These are phyloP conservation scores for Agonopterix heracliana DNA, from an alignment of 2,888 invertebrate species.

Conservation along the genomic window DNA sequence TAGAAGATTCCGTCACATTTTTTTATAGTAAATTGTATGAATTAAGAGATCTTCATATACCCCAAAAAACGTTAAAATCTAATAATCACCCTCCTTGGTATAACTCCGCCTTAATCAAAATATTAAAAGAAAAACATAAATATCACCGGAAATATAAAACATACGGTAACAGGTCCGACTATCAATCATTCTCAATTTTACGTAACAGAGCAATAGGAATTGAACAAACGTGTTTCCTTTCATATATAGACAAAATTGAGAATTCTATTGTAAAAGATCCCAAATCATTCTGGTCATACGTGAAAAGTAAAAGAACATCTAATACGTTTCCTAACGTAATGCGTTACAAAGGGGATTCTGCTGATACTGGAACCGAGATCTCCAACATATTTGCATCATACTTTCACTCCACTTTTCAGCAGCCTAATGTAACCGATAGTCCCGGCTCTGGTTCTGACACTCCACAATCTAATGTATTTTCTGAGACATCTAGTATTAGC, in stretches of 20 bases:
- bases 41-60: slow-evolving; percentile 4
- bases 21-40: slow-evolving; percentile 8
- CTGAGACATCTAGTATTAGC: background rate
- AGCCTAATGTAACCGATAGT: background rate
- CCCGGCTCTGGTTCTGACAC: too few species aligned
- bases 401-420: slow-evolving; percentile 8
- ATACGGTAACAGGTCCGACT: slow-evolving; percentile 7
- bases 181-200: slow-evolving; percentile 9
- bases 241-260: slow-evolving; percentile 10
- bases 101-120: too few species aligned
- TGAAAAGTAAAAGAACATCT: slow-evolving; percentile 12
- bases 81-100: slow-evolving; percentile 14
- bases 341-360: slow-evolving; percentile 5
- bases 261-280: slow-evolving; percentile 8
- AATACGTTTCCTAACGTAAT: slow-evolving; percentile 12
- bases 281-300: too few species aligned
- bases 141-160: slow-evolving; percentile 3
- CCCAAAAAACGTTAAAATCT: background rate
- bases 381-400: slow-evolving; percentile 14
- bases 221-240: slow-evolving; percentile 10
- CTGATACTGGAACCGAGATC: slow-evolving; percentile 12
- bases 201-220: slow-evolving; percentile 9
- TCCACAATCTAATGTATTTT: background rate
- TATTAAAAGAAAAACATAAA: slow-evolving; percentile 12
- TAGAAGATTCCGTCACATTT: background rate